Evolutionary conservation across 92 coral and sea anemone genomes (phyloP).

Genomic region (Phenganax subtilis): DNA sequence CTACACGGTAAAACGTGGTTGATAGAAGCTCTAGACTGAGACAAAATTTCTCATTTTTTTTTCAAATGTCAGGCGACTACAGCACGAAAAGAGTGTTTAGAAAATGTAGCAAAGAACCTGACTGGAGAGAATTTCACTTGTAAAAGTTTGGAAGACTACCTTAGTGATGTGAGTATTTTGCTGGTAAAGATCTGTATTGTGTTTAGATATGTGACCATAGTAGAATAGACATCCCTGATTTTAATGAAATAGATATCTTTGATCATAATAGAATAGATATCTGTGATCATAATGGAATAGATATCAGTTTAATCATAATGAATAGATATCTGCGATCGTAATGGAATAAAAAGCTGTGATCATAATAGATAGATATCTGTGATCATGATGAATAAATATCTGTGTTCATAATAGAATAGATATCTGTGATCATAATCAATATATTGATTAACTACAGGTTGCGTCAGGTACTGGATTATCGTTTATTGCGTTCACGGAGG

Average conservation of each 20-base stretch:
- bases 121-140: constrained; percentile 1
- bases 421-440: background rate
- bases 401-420: background rate
- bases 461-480: constrained; percentile 91
- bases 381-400: background rate
- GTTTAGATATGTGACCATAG: no score
- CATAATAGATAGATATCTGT: background rate
- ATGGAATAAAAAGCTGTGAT: no score
- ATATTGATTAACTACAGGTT: constrained; percentile 47
- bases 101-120: background rate
- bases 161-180: constrained; percentile 28
- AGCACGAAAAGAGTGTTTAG: constrained; percentile 9
- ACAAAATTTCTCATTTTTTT: background rate
- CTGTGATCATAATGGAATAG: background rate
- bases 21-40: no score
- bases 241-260: no score
- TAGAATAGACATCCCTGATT: no score
- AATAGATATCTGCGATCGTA: no score
- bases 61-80: constrained; percentile 13
- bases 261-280: no score
- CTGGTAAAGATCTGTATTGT: background rate
- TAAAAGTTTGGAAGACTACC: constrained; percentile 20
- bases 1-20: no score
- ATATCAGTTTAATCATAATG: no score
- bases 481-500: constrained; percentile 95